Base-by-base conservation (phyloP, 2,888 invertebrate genomes). In the Myopa testacea region DNA sequence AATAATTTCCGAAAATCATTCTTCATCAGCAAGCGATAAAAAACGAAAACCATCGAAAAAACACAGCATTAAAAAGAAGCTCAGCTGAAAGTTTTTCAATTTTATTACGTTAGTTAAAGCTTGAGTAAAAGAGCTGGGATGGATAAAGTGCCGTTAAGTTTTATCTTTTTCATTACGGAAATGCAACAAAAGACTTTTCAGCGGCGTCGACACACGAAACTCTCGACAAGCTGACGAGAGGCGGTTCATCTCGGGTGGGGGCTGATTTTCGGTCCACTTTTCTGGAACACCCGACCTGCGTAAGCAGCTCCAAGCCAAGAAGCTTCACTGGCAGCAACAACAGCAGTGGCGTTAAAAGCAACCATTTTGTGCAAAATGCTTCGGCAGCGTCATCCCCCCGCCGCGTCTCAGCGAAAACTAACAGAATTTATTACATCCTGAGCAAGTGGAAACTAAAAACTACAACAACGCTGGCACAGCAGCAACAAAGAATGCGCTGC, bases 1-100 rank as follows among this genome's bases (percentile, higher is more conserved):
- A 70, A 79, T 77, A 79, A 77, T 79, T 79, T 79, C 79, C 79
- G 76, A 77, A 76, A 79, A 79, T 70, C 77, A 77, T 72, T 62
- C 73, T 69, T 50, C 75, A 65, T 71, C 65, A 75, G 75, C 70
- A 50, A 45, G 55, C 78, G 45, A 45, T 26, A 45, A 70, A 52
- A 60, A 60, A 63, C 65, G 16, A 52, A 38, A 12, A 26, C 70
- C 5, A 26, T 16, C 6, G 40, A n/a, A n/a, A 37, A 67, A 37
- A 37, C n/a, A 40, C 10, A 26, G 45, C 45, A 3, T 45, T 45
- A 45, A 45, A 45, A 45, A 71, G 37, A 26, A 55, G 45, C 26
- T 26, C 26, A 26, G 71, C 52, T 63, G 16, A 45, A 77, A 77
- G 55, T 77, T 77, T 77, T 77, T 72, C 65, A 72, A 72, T 77